Percentiles rank a stretch among this genome's conserved stretches.
Conservation (phyloP, 1,140 invertebrate species). For the Xylocopa sonorina region DNA sequence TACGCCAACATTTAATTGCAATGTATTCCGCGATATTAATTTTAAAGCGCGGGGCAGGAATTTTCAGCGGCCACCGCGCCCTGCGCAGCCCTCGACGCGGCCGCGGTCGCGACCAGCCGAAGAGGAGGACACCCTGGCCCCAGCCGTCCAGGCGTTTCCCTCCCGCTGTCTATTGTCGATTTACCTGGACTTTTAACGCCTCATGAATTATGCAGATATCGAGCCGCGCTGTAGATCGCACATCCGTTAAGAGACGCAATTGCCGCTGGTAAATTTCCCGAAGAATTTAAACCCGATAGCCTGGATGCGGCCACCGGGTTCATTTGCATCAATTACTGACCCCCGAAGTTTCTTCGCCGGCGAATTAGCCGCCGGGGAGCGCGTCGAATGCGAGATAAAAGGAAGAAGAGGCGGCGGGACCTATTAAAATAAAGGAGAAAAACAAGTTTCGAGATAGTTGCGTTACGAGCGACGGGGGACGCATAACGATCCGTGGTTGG, state of each 20-base stretch:
- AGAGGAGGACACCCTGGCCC: too few relatives aligned
- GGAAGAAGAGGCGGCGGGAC: constrained; percentile 66
- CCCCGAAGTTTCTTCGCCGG: constrained; percentile 71
- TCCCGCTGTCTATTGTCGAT: constrained; percentile 37
- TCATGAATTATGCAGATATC: constrained; percentile 24
- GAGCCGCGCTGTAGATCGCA: neutral
- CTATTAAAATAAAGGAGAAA: constrained; percentile 79
- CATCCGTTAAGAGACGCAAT: constrained; percentile 46
- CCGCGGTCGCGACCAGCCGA: too few relatives aligned
- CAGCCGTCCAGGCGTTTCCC: neutral
- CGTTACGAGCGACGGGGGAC: constrained; percentile 79
- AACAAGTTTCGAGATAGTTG: constrained; percentile 80
- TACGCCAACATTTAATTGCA: constrained; percentile 53
- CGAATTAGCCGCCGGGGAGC: constrained; percentile 76
- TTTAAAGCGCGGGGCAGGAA: constrained; percentile 15
- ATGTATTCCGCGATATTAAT: constrained; percentile 51
- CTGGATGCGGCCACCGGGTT: constrained; percentile 57
- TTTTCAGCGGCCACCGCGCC: too few relatives aligned
- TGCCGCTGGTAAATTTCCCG: constrained; percentile 52
- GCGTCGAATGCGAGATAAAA: constrained; percentile 75
- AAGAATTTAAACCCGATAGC: constrained; percentile 66
- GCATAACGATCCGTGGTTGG: constrained; percentile 76
- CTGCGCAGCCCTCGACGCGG: too few relatives aligned
- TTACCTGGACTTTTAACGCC: constrained; percentile 40
- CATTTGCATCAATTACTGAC: constrained; percentile 79